Evolutionary conservation across 2,113 vertebrate genomes (phyloP).

Genomic region (Catharus fuscescens): DNA sequence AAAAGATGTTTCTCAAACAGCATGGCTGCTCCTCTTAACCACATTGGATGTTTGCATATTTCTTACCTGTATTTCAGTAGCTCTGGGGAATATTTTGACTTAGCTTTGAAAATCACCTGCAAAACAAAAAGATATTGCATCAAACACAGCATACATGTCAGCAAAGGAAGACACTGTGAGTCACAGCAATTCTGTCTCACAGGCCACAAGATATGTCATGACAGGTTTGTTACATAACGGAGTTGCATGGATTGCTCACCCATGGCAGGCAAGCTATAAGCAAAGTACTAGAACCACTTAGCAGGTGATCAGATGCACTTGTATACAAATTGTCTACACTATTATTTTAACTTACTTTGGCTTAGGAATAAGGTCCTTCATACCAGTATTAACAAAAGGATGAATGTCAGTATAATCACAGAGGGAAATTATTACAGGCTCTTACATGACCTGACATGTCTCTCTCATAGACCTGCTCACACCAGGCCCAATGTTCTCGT

Average conservation of each 20-base stretch:
- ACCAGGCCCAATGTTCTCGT: neutral
- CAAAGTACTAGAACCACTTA: neutral
- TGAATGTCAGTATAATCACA: neutral
- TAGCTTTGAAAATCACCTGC: conserved; percentile 95
- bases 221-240: neutral
- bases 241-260: neutral
- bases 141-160: neutral
- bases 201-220: neutral
- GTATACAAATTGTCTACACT: neutral
- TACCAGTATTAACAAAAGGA: neutral
- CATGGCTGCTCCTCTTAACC: neutral
- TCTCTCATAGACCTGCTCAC: neutral
- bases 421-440: neutral
- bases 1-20: neutral
- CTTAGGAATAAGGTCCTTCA: neutral
- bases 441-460: neutral
- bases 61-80: conserved; percentile 90
- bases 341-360: neutral
- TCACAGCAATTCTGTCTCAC: neutral
- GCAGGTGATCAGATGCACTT: neutral
- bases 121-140: conserved; percentile 40
- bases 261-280: neutral
- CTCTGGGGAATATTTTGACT: conserved; percentile 92
- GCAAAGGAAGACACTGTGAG: neutral
- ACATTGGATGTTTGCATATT: neutral